phyloP scores from a whole-genome alignment of 2,797 vertebrate genomes.

The Paguma larvata region DNA sequence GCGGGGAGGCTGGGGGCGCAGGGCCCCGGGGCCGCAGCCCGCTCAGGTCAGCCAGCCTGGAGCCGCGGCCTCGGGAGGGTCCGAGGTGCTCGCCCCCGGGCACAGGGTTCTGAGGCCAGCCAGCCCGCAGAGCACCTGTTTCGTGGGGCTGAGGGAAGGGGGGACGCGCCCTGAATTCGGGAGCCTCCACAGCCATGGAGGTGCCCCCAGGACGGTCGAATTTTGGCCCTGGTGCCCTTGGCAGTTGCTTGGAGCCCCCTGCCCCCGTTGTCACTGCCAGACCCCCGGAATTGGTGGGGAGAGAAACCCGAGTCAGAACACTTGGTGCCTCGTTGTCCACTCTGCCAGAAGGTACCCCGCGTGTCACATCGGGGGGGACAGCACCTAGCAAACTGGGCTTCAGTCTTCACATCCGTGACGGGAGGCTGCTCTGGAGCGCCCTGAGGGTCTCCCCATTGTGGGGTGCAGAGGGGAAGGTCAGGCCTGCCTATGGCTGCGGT shows the following conservation, averaged over 20 bases:
- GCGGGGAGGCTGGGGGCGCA: rapidly evolving
- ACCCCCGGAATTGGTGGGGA: neutral
- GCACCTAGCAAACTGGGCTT: rapidly evolving
- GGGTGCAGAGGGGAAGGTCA: too few relatives aligned
- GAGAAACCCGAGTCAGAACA: neutral
- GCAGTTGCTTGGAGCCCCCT: neutral
- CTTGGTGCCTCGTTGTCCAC: neutral
- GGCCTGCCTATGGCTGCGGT: neutral
- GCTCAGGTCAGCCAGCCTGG: slow-evolving; percentile 89
- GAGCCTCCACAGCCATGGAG: neutral
- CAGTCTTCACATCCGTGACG: rapidly evolving
- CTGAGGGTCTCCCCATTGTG: rapidly evolving
- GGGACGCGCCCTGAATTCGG: neutral
- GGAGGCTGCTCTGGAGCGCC: neutral
- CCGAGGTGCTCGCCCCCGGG: neutral
- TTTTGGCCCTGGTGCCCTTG: neutral
- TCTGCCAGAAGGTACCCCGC: rapidly evolving
- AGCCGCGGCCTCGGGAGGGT: neutral
- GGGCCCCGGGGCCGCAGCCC: neutral
- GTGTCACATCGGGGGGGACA: rapidly evolving
- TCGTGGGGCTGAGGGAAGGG: neutral
- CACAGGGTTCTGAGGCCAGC: slow-evolving; percentile 91
- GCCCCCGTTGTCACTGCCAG: neutral
- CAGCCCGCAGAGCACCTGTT: slow-evolving; percentile 91
- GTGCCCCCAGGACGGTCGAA: rapidly evolving